Conservation (phyloP, 2,888 invertebrate species). For the Mesodorylaimus sp. region DNA sequence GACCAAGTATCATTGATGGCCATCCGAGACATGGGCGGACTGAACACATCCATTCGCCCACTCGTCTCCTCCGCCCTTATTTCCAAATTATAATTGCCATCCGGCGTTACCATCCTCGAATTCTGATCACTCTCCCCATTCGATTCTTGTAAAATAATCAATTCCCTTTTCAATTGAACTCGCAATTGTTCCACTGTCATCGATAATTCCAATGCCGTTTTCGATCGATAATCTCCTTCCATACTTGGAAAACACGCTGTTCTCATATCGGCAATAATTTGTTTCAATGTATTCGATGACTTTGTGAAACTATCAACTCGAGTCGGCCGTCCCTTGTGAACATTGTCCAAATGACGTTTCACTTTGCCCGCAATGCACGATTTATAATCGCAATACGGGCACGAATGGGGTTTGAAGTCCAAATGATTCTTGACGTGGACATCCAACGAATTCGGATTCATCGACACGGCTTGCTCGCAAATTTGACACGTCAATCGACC, state of each 20-base stretch:
- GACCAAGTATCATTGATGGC: too few species aligned
- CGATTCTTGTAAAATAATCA: too few species aligned
- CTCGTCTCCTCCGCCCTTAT: too few species aligned
- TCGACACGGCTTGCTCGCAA: slow-evolving; percentile 8
- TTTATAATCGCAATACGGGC: slow-evolving; percentile 9
- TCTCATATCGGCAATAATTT: slow-evolving; percentile 4
- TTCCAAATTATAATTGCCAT: too few species aligned
- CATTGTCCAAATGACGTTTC: slow-evolving; percentile 12
- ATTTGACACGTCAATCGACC: slow-evolving; percentile 6
- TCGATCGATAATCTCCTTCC: background rate
- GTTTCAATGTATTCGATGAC: background rate
- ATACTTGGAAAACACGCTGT: slow-evolving; percentile 7
- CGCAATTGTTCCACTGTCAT: background rate
- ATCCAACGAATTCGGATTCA: slow-evolving; percentile 9
- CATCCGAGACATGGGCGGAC: too few species aligned
- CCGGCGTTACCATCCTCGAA: too few species aligned
- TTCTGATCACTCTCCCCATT: too few species aligned
- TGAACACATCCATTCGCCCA: too few species aligned
- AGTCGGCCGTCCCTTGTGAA: slow-evolving; percentile 4
- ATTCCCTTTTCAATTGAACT: too few species aligned
- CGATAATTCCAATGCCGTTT: background rate
- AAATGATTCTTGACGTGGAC: slow-evolving; percentile 12
- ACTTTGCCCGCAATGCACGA: slow-evolving; percentile 11
- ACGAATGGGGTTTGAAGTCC: slow-evolving; percentile 11
- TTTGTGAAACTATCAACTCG: background rate